Conservation (phyloP, 1,140 invertebrate species). For the Drosophila kurseongensis region DNA sequence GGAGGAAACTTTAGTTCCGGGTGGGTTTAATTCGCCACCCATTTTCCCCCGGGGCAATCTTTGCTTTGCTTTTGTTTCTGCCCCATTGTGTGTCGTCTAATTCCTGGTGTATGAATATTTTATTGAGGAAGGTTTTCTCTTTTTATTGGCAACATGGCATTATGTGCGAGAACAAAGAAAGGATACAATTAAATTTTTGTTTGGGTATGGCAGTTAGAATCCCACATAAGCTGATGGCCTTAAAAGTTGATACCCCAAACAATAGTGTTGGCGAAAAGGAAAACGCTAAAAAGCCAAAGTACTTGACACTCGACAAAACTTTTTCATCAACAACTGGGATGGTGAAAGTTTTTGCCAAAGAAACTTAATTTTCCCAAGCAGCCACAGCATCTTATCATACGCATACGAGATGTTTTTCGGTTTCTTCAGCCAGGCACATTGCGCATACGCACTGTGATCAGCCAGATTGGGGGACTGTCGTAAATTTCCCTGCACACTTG, state of each 20-base stretch:
- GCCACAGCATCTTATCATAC: slow-evolving; percentile 6
- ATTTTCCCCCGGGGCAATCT: background rate
- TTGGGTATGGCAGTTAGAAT: slow-evolving; percentile 17
- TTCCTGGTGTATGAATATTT: slow-evolving; percentile 72
- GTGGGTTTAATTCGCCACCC: slow-evolving; percentile 16
- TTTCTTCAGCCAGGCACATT: slow-evolving; percentile 17
- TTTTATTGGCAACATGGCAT: slow-evolving; percentile 20
- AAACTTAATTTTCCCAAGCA: slow-evolving; percentile 30
- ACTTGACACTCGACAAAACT: slow-evolving; percentile 42
- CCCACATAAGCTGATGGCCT: slow-evolving; percentile 26
- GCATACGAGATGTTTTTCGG: slow-evolving; percentile 2
- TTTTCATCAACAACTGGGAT: slow-evolving; percentile 40
- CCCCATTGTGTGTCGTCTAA: slow-evolving; percentile 39
- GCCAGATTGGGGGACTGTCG: slow-evolving; percentile 14
- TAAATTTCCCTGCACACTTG: slow-evolving; percentile 24
- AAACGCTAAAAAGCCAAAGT: slow-evolving; percentile 23
- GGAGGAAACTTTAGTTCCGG: slow-evolving; percentile 53
- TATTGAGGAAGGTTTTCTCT: slow-evolving; percentile 49
- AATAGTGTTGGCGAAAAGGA: slow-evolving; percentile 6
- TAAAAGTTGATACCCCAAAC: slow-evolving; percentile 20
- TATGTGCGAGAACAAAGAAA: slow-evolving; percentile 24
- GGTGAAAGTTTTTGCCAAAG: slow-evolving; percentile 21
- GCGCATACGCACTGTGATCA: slow-evolving; percentile 70
- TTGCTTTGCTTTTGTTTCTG: slow-evolving; percentile 39
- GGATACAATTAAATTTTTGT: slow-evolving; percentile 35